These are phyloP conservation scores for Allolobophora icterica DNA, from an alignment of 2,888 invertebrate species.

Conservation along the genomic window DNA sequence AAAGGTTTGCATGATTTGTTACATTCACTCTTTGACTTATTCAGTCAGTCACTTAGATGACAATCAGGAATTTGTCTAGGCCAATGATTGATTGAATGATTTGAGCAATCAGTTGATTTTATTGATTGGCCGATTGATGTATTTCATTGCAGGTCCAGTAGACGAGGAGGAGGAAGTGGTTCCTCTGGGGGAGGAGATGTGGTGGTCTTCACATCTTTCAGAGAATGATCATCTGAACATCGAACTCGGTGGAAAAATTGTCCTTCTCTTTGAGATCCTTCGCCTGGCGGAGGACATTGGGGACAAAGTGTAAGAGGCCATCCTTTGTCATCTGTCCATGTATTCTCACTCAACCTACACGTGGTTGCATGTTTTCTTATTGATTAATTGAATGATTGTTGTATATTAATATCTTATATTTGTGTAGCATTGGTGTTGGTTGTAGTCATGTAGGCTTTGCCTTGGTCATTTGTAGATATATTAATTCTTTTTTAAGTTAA, in stretches of 20 bases:
- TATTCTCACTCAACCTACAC: constrained; percentile 69
- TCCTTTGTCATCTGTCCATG: constrained; percentile 84
- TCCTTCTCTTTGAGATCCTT: constrained; percentile 84
- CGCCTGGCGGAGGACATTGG: constrained; percentile 91
- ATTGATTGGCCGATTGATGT: no score
- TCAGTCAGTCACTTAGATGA: no score
- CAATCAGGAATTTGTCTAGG: no score
- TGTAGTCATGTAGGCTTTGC: background rate
- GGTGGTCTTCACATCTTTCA: constrained; percentile 83
- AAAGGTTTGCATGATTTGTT: constrained; percentile 43
- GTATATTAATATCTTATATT: no score
- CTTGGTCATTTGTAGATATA: background rate
- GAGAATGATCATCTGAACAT: constrained; percentile 79
- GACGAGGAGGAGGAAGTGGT: background rate
- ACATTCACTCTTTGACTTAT: no score
- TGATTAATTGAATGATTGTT: no score
- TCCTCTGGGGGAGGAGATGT: constrained; percentile 64
- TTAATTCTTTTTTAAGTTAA: background rate
- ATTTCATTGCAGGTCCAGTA: background rate
- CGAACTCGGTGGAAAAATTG: constrained; percentile 79
- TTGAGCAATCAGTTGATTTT: no score
- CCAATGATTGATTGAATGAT: no score
- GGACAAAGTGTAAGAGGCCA: constrained; percentile 82
- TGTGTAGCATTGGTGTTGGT: no score
- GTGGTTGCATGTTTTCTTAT: no score